A percentile compares a stretch with the other conserved stretches of the same genome.
phyloP scores from a whole-genome alignment of 1,140 invertebrate species.

The Drosophila pruinosa region DNA sequence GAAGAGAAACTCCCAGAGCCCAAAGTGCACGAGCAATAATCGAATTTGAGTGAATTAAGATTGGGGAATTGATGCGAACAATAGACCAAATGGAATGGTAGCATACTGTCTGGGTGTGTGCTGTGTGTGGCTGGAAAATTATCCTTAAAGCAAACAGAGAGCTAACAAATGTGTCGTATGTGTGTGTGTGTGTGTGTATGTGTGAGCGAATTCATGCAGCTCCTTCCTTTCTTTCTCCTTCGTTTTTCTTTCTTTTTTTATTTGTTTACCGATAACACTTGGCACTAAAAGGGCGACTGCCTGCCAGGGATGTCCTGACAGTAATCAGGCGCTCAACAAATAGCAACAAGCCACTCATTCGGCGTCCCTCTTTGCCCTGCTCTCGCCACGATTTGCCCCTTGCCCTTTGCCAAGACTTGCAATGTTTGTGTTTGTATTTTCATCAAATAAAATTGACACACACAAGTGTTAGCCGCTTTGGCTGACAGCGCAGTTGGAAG shows the following conservation, averaged over 20 bases:
- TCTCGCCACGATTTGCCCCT: neutral
- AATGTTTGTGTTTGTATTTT: conserved; percentile 75
- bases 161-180: conserved; percentile 41
- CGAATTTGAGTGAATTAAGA: conserved; percentile 82
- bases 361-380: neutral
- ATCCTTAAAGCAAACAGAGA: conserved; percentile 71
- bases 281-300: conserved; percentile 73
- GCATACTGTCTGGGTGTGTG: neutral
- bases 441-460: conserved; percentile 81
- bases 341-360: conserved; percentile 73
- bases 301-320: conserved; percentile 54
- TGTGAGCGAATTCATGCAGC: too few species aligned
- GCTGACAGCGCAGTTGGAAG: conserved; percentile 51
- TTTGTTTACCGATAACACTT: conserved; percentile 82
- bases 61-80: conserved; percentile 78
- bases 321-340: conserved; percentile 79
- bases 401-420: conserved; percentile 15
- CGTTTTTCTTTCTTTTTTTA: conserved; percentile 61
- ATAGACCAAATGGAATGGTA: conserved; percentile 51
- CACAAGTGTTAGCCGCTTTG: conserved; percentile 80
- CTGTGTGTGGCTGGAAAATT: conserved; percentile 65
- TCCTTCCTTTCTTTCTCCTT: neutral
- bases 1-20: conserved; percentile 18
- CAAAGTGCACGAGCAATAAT: conserved; percentile 74
- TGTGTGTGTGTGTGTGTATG: conserved; percentile 7